Evolutionary conservation across 2,888 invertebrate species (phyloP), one percentile per base, ranked within the genome.

Genomic region (Apotomis betuletana): DNA sequence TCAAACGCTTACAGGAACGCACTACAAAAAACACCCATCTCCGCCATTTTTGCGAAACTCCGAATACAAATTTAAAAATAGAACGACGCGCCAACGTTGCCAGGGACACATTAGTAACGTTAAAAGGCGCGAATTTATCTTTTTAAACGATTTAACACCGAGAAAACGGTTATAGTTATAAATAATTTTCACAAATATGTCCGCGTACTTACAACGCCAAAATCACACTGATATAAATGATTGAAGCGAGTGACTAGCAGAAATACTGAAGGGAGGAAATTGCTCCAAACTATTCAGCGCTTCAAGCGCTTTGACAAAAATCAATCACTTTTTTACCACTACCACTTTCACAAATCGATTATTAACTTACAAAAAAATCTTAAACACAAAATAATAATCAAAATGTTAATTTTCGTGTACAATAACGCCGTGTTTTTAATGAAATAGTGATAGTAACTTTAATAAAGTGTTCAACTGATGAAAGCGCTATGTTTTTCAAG

Each of bases 221-320:
- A 80, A 78, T 78, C 77, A 80, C 75, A 86, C 86, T 84, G 81
- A 78, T 77, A 81, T 64, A 70, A 74, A 72, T 74, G 70, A 76
- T 86, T 88, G 88, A 4, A 87, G 79, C 86, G 87, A 90, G 90
- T 89, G 90, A 89, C 83, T 87, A 86, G 89, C 89, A 88, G 85
- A 89, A 89, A 90, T 90, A 89, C 89, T 81, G 83, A 85, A 85
- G 90, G 90, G 89, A 84, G 87, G 90, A 83, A 84, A 59, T 49
- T 67, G 10, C 49, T 9, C 62, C 63, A 27, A 65, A 64, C 67
- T 71, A 86, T 80, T 8, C 27, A 74, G 81, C 81, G 79, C 73
- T 76, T 77, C 75, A 73, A 85, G 82, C 88, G 88, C 87, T 87
- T 76, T n/a, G 3, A n/a, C 38, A 10, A 57, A 70, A 61, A 67